phyloP scores from a whole-genome alignment of 2,888 invertebrate species.

The Cheilosia vulpina region DNA sequence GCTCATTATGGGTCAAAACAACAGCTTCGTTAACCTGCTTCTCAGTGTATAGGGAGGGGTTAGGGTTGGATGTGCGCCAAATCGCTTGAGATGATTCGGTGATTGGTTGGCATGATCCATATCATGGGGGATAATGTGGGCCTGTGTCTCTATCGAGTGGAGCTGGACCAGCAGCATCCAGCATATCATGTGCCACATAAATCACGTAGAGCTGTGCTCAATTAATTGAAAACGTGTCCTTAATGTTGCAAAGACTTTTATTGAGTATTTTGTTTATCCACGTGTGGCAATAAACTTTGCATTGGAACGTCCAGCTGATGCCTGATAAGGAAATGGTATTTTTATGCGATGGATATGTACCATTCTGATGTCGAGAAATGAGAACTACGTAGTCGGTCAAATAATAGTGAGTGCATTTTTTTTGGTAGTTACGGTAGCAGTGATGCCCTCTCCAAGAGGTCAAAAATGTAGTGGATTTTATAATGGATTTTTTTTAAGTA shows the following conservation, averaged over 20 bases:
- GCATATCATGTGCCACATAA: constrained; percentile 51
- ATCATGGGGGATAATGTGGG: constrained; percentile 20
- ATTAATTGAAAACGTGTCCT: constrained; percentile 56
- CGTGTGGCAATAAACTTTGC: not conserved
- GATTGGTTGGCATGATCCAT: constrained; percentile 46
- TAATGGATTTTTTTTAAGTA: no score
- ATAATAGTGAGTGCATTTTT: no score
- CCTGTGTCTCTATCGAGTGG: constrained; percentile 2
- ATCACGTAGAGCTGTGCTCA: constrained; percentile 38
- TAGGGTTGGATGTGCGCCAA: constrained; percentile 30
- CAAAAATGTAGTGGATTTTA: no score
- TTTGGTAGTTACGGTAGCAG: no score
- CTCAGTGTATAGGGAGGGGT: not conserved
- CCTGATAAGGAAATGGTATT: no score
- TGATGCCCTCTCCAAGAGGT: no score
- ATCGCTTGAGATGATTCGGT: constrained; percentile 61
- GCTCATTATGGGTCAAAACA: constrained; percentile 54
- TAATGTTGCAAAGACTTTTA: constrained; percentile 35
- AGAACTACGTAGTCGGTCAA: no score
- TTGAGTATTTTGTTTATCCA: constrained; percentile 13
- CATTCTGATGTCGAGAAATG: no score
- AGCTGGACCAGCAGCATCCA: not conserved
- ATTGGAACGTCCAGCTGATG: no score
- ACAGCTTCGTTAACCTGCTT: constrained; percentile 45
- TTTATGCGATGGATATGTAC: no score